phyloP scores from a whole-genome alignment of 2,113 vertebrate genomes.

The Siniperca knerii region DNA sequence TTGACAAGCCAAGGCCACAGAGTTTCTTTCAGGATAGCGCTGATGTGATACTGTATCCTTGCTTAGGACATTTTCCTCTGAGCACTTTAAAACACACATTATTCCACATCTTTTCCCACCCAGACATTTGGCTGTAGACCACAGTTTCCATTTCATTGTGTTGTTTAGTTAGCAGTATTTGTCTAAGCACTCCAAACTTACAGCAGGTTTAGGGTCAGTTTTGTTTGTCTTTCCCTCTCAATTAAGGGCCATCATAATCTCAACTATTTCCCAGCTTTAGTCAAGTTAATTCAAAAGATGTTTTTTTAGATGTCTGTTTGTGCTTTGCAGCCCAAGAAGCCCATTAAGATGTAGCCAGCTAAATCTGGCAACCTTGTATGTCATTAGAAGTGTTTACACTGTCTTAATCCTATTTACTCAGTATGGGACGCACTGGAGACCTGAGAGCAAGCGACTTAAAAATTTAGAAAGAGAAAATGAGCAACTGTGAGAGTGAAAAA shows the following conservation, averaged over 20 bases:
- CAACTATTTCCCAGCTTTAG: conserved; percentile 49
- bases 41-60: conserved; percentile 8
- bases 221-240: conserved; percentile 47
- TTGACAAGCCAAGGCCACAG: not conserved
- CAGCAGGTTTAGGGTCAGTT: conserved; percentile 49
- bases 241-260: conserved; percentile 56
- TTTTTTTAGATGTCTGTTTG: conserved; percentile 53
- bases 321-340: conserved; percentile 50
- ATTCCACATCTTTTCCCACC: conserved; percentile 55
- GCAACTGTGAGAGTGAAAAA: conserved; percentile 18
- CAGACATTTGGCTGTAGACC: conserved; percentile 50
- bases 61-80: conserved; percentile 30
- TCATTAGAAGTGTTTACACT: conserved; percentile 68
- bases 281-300: conserved; percentile 30
- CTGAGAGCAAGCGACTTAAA: not conserved
- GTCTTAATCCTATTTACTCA: conserved; percentile 66
- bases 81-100: conserved; percentile 37
- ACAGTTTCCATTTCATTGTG: conserved; percentile 63
- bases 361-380: conserved; percentile 53
- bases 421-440: conserved; percentile 29
- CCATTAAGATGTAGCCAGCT: conserved; percentile 47
- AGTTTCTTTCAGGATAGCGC: conserved; percentile 38
- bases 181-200: conserved; percentile 39
- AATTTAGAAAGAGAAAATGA: not conserved
- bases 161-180: conserved; percentile 59